Evolutionary conservation across 1,140 invertebrate genomes (phyloP).

Genomic region (Portunus trituberculatus): DNA sequence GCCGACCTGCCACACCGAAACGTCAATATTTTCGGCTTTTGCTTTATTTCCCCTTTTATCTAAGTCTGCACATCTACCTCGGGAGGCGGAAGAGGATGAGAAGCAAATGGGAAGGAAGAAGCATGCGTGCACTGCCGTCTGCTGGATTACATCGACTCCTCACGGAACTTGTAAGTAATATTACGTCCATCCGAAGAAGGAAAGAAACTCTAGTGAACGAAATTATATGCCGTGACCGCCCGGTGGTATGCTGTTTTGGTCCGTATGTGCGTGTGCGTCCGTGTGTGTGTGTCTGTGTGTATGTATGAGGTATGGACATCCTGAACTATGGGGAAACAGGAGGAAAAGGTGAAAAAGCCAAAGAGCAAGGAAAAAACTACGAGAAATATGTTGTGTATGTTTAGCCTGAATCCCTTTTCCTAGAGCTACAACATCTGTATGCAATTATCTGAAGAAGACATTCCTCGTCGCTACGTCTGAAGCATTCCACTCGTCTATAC

Average conservation of each 20-base stretch:
- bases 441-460: conserved; percentile 55
- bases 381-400: neutral
- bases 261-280: conserved; percentile 34
- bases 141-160: neutral
- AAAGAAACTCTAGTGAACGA: conserved; percentile 40
- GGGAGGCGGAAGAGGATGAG: neutral
- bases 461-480: conserved; percentile 49
- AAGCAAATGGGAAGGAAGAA: neutral
- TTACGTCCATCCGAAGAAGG: neutral
- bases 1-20: conserved; percentile 62
- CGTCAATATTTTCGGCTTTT: conserved; percentile 71
- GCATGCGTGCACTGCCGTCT: neutral
- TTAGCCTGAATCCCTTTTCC: neutral
- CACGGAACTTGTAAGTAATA: neutral
- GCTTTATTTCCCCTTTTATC: conserved; percentile 60
- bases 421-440: conserved; percentile 13
- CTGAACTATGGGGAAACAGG: neutral
- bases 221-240: conserved; percentile 37
- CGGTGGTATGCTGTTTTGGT: conserved; percentile 24
- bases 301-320: neutral
- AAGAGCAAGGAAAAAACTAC: neutral
- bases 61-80: conserved; percentile 28
- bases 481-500: conserved; percentile 34
- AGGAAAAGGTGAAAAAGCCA: neutral
- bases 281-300: conserved; percentile 45